Conservation (phyloP, 2,797 vertebrate species). For the Fringilla coelebs region DNA sequence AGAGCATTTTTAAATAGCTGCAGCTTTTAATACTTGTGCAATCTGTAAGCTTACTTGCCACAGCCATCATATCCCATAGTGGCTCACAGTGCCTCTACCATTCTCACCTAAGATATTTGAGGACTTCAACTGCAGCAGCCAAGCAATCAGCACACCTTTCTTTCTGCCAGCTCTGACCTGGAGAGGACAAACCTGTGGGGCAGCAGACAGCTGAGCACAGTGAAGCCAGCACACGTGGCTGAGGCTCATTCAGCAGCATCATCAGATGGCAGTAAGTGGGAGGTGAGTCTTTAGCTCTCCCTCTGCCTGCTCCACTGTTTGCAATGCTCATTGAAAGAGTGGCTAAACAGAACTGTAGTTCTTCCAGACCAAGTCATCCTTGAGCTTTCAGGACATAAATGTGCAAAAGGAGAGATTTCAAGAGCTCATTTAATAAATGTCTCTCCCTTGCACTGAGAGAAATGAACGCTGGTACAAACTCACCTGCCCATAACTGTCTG, state of each 20-base stretch:
- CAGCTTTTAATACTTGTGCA: not conserved
- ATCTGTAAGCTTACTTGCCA: not conserved
- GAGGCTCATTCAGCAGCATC: not conserved
- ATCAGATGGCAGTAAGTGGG: not conserved
- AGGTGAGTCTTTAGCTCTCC: not conserved
- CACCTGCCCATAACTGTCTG: not conserved
- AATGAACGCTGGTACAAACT: not conserved
- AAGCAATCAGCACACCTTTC: not conserved
- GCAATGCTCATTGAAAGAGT: not conserved
- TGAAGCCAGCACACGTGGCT: not conserved
- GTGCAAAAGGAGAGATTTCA: not conserved
- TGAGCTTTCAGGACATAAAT: not conserved
- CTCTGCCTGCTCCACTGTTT: not conserved
- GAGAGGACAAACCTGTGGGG: not conserved
- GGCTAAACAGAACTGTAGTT: not conserved
- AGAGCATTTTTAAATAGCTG: not conserved
- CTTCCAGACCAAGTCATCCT: not conserved
- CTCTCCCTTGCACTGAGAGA: not conserved
- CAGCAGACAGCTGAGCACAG: not conserved
- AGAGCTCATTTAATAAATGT: not conserved
- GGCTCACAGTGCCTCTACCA: not conserved
- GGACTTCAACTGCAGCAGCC: not conserved
- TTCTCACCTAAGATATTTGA: not conserved
- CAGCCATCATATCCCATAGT: not conserved
- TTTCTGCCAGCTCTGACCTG: not conserved